These are phyloP conservation scores for Silurus lanzhouensis DNA, from an alignment of 2,797 vertebrate genomes.

Conservation along the genomic window DNA sequence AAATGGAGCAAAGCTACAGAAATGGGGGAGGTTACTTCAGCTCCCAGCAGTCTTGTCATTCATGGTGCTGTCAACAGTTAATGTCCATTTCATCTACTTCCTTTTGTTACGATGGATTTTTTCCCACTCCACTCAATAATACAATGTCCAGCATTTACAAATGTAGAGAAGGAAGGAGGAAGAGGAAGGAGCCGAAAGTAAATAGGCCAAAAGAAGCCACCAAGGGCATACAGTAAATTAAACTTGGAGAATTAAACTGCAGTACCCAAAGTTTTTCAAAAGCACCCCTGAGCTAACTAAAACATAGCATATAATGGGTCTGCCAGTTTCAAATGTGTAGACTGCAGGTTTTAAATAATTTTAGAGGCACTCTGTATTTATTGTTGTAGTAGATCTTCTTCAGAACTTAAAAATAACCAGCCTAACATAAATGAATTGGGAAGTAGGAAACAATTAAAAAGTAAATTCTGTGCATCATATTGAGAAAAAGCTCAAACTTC, in stretches of 20 bases:
- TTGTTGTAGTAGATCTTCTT: neutral
- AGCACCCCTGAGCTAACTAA: neutral
- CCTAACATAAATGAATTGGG: neutral
- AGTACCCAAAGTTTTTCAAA: neutral
- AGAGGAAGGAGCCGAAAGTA: slow-evolving; percentile 41
- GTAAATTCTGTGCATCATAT: neutral
- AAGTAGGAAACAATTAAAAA: neutral
- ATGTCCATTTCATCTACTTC: slow-evolving; percentile 63
- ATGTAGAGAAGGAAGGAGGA: slow-evolving; percentile 30
- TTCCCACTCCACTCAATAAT: slow-evolving; percentile 56
- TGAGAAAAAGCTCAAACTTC: neutral
- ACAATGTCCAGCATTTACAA: slow-evolving; percentile 50
- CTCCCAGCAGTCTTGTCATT: slow-evolving; percentile 60
- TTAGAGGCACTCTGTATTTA: neutral
- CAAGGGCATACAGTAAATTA: slow-evolving; percentile 27
- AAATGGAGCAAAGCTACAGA: slow-evolving; percentile 55
- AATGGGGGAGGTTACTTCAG: slow-evolving; percentile 52
- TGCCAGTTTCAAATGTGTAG: neutral
- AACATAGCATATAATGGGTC: neutral
- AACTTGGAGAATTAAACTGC: slow-evolving; percentile 16
- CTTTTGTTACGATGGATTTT: slow-evolving; percentile 63
- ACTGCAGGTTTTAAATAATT: neutral
- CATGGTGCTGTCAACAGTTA: slow-evolving; percentile 69
- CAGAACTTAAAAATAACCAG: neutral
- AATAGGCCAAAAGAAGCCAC: slow-evolving; percentile 22